Conservation (phyloP, 2,888 invertebrate species). For the Dolichomitus sp. region DNA sequence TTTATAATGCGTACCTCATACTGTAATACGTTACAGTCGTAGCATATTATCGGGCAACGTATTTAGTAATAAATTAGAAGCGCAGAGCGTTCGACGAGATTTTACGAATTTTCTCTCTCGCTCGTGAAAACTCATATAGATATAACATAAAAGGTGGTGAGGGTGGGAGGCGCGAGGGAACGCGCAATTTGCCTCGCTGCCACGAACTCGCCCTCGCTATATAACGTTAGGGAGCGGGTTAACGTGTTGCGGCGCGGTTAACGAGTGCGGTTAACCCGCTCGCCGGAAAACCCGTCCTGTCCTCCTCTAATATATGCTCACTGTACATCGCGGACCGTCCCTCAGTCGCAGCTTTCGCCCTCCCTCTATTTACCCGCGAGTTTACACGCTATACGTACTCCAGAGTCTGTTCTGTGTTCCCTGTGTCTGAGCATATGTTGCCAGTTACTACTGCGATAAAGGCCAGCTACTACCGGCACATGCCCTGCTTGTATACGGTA, state of each 20-base stretch:
- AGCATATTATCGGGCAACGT: background rate
- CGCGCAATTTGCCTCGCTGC: constrained; percentile 67
- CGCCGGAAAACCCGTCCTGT: constrained; percentile 84
- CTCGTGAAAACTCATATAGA: background rate
- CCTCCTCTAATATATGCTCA: constrained; percentile 83
- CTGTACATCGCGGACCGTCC: constrained; percentile 58
- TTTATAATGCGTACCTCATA: background rate
- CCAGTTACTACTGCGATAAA: constrained; percentile 77
- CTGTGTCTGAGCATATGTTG: constrained; percentile 85
- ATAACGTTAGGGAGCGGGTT: constrained; percentile 72
- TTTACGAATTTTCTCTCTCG: constrained; percentile 30
- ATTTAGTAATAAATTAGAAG: constrained; percentile 34
- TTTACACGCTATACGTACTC: constrained; percentile 46
- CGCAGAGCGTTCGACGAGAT: constrained; percentile 11
- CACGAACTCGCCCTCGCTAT: constrained; percentile 29
- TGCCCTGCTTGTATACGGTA: background rate
- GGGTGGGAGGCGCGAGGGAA: constrained; percentile 42
- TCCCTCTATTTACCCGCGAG: constrained; percentile 32
- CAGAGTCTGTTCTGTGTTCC: constrained; percentile 47
- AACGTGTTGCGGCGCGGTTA: constrained; percentile 85
- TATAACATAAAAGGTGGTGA: constrained; percentile 15
- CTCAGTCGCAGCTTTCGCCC: constrained; percentile 59
- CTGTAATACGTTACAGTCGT: background rate
- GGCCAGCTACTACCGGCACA: constrained; percentile 18
- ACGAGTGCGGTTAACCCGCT: constrained; percentile 85